Base-by-base conservation (phyloP, 37 sponge, comb jelly and placozoan genomes). In the Axinella damicornis region DNA sequence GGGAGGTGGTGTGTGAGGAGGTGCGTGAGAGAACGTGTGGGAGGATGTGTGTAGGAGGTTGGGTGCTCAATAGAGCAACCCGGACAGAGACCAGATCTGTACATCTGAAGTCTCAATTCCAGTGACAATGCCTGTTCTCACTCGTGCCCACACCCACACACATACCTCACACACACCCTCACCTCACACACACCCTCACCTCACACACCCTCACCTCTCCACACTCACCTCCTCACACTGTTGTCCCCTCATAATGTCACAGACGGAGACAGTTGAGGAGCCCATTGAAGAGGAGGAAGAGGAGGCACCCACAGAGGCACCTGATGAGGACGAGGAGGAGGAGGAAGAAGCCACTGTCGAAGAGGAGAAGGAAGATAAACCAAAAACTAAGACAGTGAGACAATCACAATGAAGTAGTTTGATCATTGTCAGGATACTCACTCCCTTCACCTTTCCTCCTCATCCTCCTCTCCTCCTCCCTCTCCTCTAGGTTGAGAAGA, bases 191-290 rank as follows among this genome's bases (percentile, higher is more conserved):
- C n/a, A n/a, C n/a, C n/a, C n/a, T n/a, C n/a, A n/a, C n/a, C n/a
- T n/a, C n/a, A n/a, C n/a, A 4, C 31, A 16, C 18, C 12, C 34
- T 0, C 59, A 17, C 2, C 1, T 14, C 28, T 59, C 13, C 31
- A 76, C 19, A 15, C 31, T 54, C 15, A 71, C 70, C 28, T 33
- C 32, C 55, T 36, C 52, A 65, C 37, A 1, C 69, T 36, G 17
- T 67, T 54, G 1, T 21, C 79, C 24, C 27, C 57, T 33, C 22
- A n/a, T n/a, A n/a, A n/a, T n/a, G n/a, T 21, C 30, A 35, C 65
- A 93, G 92, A 91, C 92, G 14, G 94, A 94, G 66, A 87, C 92
- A 38, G 92, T 96, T 16, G 96, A 96, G 62, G 96, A 96, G 63
- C 93, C 96, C 15, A 62, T 96, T n/a, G 96, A 96, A 38, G 88